A percentile compares a stretch with the other conserved stretches of the same genome.
These are phyloP conservation scores for Aricia artaxerxes DNA, from an alignment of 2,888 invertebrate species.

Conservation along the genomic window DNA sequence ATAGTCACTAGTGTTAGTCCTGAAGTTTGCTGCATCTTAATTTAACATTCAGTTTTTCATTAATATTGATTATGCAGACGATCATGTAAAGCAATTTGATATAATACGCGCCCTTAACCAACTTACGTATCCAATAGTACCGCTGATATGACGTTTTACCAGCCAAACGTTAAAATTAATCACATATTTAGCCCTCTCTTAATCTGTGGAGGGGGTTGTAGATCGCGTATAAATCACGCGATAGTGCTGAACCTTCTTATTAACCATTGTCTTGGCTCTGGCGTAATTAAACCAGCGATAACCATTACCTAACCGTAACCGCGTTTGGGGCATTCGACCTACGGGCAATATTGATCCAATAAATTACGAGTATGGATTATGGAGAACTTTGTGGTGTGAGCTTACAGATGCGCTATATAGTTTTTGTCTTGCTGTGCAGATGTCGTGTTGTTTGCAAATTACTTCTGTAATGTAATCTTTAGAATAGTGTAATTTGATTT, in stretches of 20 bases:
- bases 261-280: conserved; percentile 71
- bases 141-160: neutral
- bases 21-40: too few relatives aligned
- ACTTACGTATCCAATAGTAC: neutral
- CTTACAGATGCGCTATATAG: conserved; percentile 26
- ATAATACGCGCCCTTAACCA: too few relatives aligned
- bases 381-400: conserved; percentile 54
- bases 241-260: conserved; percentile 75
- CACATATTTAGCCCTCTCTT: neutral
- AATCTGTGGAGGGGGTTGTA: conserved; percentile 51
- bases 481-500: neutral
- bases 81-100: too few relatives aligned
- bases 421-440: conserved; percentile 17
- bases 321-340: conserved; percentile 55
- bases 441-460: too few relatives aligned
- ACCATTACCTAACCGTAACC: conserved; percentile 59
- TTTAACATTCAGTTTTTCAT: too few relatives aligned
- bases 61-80: too few relatives aligned
- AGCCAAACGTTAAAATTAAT: neutral
- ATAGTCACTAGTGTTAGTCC: too few relatives aligned
- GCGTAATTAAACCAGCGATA: conserved; percentile 74
- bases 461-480: neutral
- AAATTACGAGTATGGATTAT: conserved; percentile 71
- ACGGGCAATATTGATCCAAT: conserved; percentile 72
- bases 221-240: conserved; percentile 66